phyloP scores from a whole-genome alignment of 2,113 vertebrate species.

The Dicerorhinus sumatrensis region DNA sequence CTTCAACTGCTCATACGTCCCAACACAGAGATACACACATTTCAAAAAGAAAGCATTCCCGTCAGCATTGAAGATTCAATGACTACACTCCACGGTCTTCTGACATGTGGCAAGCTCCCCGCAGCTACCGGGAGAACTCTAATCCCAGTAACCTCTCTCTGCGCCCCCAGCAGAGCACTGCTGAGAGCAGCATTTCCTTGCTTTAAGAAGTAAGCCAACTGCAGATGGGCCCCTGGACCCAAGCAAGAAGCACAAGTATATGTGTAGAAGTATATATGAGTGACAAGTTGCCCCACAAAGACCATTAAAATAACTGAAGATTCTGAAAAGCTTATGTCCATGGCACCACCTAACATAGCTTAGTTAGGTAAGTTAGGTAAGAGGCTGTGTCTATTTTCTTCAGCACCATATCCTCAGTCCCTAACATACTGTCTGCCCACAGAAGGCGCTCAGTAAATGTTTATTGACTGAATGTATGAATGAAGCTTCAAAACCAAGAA shows the following conservation, averaged over 20 bases:
- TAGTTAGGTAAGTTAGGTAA: not conserved
- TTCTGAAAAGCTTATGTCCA: not conserved
- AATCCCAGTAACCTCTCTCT: not conserved
- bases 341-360: accelerated
- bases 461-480: not conserved
- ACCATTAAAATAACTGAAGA: not conserved
- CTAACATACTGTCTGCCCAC: not conserved
- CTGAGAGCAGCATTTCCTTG: not conserved
- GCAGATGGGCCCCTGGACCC: not conserved
- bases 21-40: not conserved
- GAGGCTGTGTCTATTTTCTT: not conserved
- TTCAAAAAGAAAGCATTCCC: not conserved
- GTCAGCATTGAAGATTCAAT: not conserved
- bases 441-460: not conserved
- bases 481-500: not conserved
- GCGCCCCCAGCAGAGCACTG: not conserved
- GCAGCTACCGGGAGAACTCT: not conserved
- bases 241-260: not conserved
- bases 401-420: not conserved
- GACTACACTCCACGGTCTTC: not conserved
- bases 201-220: not conserved
- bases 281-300: not conserved
- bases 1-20: not conserved
- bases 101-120: accelerated
- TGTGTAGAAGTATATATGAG: not conserved